Conservation (phyloP, 2,797 vertebrate species). For the Pyrrhura leucotis region DNA sequence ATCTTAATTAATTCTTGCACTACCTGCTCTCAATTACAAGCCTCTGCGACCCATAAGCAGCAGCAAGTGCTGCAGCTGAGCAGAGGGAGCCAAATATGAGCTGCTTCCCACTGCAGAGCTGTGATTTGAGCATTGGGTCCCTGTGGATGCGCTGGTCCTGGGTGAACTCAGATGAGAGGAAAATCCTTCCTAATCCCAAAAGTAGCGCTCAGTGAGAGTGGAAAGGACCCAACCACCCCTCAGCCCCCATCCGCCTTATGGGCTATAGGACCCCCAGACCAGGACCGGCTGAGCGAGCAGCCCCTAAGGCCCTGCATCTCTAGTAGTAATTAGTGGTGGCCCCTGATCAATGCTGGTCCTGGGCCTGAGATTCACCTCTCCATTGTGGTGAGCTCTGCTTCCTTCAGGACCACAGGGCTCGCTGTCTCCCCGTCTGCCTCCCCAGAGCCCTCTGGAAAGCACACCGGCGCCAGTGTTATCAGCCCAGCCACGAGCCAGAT, state of each 20-base stretch:
- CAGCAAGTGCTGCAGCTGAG: neutral
- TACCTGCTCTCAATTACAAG: neutral
- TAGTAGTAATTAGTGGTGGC: accelerated
- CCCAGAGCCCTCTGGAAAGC: neutral
- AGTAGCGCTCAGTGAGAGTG: accelerated
- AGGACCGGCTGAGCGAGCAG: neutral
- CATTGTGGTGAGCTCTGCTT: accelerated
- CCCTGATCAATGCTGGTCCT: neutral
- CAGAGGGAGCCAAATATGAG: neutral
- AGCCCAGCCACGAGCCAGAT: neutral
- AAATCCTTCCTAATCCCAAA: neutral
- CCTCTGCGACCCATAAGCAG: neutral
- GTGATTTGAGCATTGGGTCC: neutral
- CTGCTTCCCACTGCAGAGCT: neutral
- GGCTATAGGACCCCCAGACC: neutral
- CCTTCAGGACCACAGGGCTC: neutral
- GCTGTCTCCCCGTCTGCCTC: neutral
- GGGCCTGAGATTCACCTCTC: accelerated
- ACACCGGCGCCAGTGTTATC: neutral
- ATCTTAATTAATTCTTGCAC: neutral
- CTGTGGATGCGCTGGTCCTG: accelerated
- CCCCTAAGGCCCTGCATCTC: accelerated
- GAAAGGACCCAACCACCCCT: accelerated
- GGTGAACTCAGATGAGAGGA: neutral
- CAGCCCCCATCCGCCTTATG: neutral